A percentile compares a stretch with the other conserved stretches of the same genome.
phyloP scores from a whole-genome alignment of 2,888 invertebrate genomes.

The Macrophya alboannulata region DNA sequence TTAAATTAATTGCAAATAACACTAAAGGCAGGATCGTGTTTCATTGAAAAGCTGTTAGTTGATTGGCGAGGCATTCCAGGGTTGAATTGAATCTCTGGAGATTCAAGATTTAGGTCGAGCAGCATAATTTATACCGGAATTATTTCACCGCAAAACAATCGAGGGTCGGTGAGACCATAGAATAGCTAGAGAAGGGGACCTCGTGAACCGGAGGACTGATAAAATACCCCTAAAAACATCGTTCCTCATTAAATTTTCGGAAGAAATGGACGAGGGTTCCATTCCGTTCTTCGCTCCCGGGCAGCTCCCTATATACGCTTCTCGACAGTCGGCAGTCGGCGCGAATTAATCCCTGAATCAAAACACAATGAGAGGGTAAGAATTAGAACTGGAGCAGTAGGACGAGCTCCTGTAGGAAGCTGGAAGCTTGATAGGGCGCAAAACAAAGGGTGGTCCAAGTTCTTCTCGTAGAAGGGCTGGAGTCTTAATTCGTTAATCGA shows the following conservation, averaged over 20 bases:
- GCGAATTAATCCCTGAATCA: slow-evolving; percentile 53
- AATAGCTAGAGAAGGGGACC: slow-evolving; percentile 33
- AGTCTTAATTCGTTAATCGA: slow-evolving; percentile 53
- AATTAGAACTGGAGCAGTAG: slow-evolving; percentile 47
- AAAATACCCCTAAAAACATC: slow-evolving; percentile 51
- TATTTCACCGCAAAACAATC: slow-evolving; percentile 53
- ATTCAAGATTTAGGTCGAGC: slow-evolving; percentile 38
- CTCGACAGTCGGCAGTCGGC: slow-evolving; percentile 36
- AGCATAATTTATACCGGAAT: slow-evolving; percentile 49
- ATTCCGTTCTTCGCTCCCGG: slow-evolving; percentile 15
- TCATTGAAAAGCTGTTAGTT: slow-evolving; percentile 49
- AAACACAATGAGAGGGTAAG: slow-evolving; percentile 53
- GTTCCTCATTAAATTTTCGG: slow-evolving; percentile 44
- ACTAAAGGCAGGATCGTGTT: slow-evolving; percentile 20
- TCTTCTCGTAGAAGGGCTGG: slow-evolving; percentile 38
- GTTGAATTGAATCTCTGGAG: slow-evolving; percentile 44
- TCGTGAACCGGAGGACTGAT: slow-evolving; percentile 23
- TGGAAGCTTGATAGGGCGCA: slow-evolving; percentile 31
- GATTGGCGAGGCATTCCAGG: slow-evolving; percentile 46
- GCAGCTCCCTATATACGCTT: background rate
- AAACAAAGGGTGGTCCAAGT: slow-evolving; percentile 52
- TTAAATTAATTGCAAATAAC: slow-evolving; percentile 31
- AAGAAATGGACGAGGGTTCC: slow-evolving; percentile 50
- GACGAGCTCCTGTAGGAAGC: background rate
- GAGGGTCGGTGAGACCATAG: slow-evolving; percentile 49